These are phyloP conservation scores for Paracyprichromis sp. DNA, from an alignment of 2,113 vertebrate species.

Conservation along the genomic window DNA sequence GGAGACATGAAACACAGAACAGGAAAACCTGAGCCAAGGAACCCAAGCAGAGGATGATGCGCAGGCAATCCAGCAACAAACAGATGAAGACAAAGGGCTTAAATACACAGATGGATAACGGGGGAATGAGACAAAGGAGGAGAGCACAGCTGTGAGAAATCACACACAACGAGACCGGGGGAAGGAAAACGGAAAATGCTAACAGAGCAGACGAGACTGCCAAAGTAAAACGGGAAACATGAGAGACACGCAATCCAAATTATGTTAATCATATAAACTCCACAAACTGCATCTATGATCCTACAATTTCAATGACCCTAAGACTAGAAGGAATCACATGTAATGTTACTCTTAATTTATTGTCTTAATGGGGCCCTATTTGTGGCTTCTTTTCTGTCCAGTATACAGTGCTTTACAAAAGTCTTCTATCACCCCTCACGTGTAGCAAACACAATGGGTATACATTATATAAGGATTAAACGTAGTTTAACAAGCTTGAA, in stretches of 20 bases:
- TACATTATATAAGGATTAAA: background rate
- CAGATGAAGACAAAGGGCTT: background rate
- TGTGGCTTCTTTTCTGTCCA: background rate
- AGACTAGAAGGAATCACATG: background rate
- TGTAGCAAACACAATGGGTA: background rate
- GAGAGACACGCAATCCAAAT: background rate
- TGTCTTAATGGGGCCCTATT: background rate
- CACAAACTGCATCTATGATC: background rate
- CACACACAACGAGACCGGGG: background rate
- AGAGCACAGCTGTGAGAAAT: background rate
- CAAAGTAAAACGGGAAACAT: background rate
- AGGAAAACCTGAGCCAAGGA: fast-evolving
- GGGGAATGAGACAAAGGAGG: background rate
- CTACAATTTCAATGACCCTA: background rate
- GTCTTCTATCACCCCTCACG: background rate
- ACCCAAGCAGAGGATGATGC: background rate
- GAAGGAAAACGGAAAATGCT: background rate
- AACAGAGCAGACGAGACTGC: background rate
- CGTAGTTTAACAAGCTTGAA: background rate
- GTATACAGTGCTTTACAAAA: background rate
- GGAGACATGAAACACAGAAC: background rate
- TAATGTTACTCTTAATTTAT: background rate
- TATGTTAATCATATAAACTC: background rate
- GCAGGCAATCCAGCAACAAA: background rate
- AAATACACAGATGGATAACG: background rate